phyloP scores from a whole-genome alignment of 30 jellyfish, hydroid and myxozoan genomes.

The Hydractinia echinata region DNA sequence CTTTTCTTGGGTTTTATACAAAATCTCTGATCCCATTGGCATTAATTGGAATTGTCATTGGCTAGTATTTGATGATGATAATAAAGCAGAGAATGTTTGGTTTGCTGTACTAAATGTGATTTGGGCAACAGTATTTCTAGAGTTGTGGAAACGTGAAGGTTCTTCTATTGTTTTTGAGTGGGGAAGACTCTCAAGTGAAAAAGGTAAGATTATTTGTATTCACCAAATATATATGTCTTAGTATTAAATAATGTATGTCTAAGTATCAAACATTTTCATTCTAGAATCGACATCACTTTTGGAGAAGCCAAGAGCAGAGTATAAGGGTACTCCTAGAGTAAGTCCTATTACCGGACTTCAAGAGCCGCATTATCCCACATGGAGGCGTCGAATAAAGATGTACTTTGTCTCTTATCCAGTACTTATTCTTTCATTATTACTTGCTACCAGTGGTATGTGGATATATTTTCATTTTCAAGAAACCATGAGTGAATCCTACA shows the following conservation, averaged over 20 bases:
- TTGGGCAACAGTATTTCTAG: slow-evolving; percentile 97
- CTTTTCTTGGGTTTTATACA: slow-evolving; percentile 89
- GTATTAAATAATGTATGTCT: neutral
- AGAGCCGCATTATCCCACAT: slow-evolving; percentile 87
- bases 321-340: slow-evolving; percentile 62
- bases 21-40: slow-evolving; percentile 87
- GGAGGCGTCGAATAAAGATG: slow-evolving; percentile 89
- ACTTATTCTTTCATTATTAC: slow-evolving; percentile 52
- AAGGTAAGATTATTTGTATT: neutral
- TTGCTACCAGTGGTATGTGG: slow-evolving; percentile 90
- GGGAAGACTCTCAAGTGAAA: slow-evolving; percentile 55
- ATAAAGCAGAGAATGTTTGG: slow-evolving; percentile 86
- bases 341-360: slow-evolving; percentile 90
- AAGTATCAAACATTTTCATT: neutral
- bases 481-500: slow-evolving; percentile 40
- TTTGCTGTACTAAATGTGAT: slow-evolving; percentile 81
- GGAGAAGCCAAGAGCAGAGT: slow-evolving; percentile 93
- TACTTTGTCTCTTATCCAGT: slow-evolving; percentile 89
- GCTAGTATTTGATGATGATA: slow-evolving; percentile 51
- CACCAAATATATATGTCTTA: neutral
- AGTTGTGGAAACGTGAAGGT: slow-evolving; percentile 85
- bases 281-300: slow-evolving; percentile 59
- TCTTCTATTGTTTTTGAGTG: slow-evolving; percentile 54
- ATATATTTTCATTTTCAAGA: slow-evolving; percentile 79
- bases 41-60: slow-evolving; percentile 61